These are phyloP conservation scores for Cheirogaleus major DNA, from an alignment of 2,797 vertebrate genomes.

Conservation along the genomic window DNA sequence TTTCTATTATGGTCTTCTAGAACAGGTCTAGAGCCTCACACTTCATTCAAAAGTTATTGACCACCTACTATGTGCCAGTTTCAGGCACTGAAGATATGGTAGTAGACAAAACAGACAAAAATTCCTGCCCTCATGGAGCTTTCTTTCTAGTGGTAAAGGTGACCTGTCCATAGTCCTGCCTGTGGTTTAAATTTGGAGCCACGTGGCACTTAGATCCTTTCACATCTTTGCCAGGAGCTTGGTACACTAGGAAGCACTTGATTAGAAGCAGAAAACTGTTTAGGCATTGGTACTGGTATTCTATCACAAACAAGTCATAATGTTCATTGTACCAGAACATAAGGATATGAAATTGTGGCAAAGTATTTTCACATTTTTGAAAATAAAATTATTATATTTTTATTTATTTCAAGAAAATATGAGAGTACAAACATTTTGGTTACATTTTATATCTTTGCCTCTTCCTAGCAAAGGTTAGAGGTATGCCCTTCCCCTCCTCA, in stretches of 20 bases:
- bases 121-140: neutral
- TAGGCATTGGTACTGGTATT: neutral
- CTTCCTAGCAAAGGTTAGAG: too few species aligned
- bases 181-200: neutral
- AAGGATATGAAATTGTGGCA: neutral
- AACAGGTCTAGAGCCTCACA: neutral
- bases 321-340: neutral
- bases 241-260: neutral
- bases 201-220: neutral
- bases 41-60: neutral
- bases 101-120: neutral
- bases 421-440: too few species aligned
- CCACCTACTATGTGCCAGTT: neutral
- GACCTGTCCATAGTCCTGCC: neutral
- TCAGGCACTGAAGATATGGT: neutral
- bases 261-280: neutral
- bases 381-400: neutral
- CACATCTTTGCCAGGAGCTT: neutral
- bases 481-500: too few species aligned
- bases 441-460: too few species aligned
- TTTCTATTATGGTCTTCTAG: neutral
- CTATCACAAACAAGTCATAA: neutral
- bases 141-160: neutral
- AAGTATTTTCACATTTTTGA: neutral
- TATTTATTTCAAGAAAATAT: too few species aligned